Evolutionary conservation across 2,797 vertebrate genomes (phyloP).

Genomic region (Prunella strophiata): DNA sequence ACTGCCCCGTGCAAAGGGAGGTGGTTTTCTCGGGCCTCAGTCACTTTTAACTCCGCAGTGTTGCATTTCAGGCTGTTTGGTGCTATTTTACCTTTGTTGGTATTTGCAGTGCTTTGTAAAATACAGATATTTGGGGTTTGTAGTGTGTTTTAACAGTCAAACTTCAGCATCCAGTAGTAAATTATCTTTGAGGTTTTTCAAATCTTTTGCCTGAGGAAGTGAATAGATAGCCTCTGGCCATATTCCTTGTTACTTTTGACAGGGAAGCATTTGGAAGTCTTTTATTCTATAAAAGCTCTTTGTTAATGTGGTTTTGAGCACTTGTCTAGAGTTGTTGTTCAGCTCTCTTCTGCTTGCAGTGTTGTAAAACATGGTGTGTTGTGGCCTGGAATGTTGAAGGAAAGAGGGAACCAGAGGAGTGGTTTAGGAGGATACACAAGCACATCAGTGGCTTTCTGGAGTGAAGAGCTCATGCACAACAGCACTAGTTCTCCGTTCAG

Average conservation of each 20-base stretch:
- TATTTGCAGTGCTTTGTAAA: background rate
- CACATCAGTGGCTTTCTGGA: background rate
- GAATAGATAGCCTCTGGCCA: background rate
- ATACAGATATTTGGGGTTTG: background rate
- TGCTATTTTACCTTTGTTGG: background rate
- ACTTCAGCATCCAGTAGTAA: background rate
- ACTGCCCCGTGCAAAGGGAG: background rate
- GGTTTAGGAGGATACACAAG: background rate
- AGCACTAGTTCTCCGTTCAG: background rate
- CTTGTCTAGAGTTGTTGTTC: background rate
- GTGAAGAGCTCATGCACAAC: background rate
- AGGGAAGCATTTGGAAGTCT: background rate
- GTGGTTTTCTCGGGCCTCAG: background rate
- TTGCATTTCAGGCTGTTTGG: slow-evolving; percentile 23
- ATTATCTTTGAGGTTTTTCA: background rate
- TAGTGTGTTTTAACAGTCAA: background rate
- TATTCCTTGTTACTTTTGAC: background rate
- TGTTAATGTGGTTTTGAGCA: background rate
- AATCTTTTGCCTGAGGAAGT: background rate
- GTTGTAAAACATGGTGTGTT: background rate
- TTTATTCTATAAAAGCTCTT: background rate
- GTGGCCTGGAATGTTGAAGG: background rate
- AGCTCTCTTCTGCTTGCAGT: background rate
- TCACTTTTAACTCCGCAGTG: background rate
- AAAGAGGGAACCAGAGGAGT: background rate